A percentile compares a stretch with the other conserved stretches of the same genome.
phyloP scores from a whole-genome alignment of 2,888 invertebrate species.

The Drosophila melanocephala region DNA sequence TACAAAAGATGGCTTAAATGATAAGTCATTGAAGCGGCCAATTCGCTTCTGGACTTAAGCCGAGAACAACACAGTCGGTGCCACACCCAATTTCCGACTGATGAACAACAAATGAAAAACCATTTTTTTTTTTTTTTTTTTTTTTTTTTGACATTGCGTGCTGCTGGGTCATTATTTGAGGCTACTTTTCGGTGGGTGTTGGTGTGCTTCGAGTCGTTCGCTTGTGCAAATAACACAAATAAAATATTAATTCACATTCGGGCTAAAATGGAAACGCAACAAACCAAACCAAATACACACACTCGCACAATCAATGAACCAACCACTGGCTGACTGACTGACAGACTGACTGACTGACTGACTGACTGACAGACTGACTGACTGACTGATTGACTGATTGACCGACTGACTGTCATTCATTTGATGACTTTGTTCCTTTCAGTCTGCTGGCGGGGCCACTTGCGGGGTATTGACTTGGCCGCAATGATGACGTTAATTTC shows the following conservation, averaged over 20 bases:
- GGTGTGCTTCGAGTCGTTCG: constrained; percentile 25
- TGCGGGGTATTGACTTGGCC: constrained; percentile 15
- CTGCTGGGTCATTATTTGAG: constrained; percentile 63
- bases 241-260: constrained; percentile 68
- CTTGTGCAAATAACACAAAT: constrained; percentile 61
- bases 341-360: neutral
- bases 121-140: neutral
- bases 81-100: constrained; percentile 34
- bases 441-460: neutral
- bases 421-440: constrained; percentile 58
- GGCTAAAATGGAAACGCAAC: constrained; percentile 26
- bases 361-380: constrained; percentile 1
- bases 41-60: constrained; percentile 28
- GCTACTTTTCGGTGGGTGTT: constrained; percentile 25
- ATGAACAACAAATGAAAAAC: neutral
- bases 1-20: constrained; percentile 54
- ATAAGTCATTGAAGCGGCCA: constrained; percentile 55
- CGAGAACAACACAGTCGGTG: neutral
- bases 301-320: constrained; percentile 44
- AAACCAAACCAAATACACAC: constrained; percentile 26
- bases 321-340: neutral
- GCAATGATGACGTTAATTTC: constrained; percentile 62
- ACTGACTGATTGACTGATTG: neutral
- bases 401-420: constrained; percentile 39
- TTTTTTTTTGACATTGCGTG: constrained; percentile 63